A percentile compares a stretch with the other conserved stretches of the same genome.
Evolutionary conservation across 1,140 invertebrate species (phyloP).

Genomic region (Cydia splendana): DNA sequence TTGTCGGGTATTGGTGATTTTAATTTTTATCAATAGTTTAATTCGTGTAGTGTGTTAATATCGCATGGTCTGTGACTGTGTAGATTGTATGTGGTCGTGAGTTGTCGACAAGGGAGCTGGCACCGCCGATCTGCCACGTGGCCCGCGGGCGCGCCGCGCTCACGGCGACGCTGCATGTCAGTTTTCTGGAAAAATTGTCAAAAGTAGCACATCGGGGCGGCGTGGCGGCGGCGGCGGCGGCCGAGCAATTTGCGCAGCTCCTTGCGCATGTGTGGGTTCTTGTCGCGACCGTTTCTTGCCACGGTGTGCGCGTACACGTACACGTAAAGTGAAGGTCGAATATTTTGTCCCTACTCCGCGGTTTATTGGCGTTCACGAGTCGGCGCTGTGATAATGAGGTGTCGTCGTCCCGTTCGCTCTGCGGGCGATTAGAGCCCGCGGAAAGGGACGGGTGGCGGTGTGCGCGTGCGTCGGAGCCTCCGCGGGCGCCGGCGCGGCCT

Average conservation of each 20-base stretch:
- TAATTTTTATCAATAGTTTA: not conserved
- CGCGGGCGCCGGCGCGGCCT: slow-evolving; percentile 73
- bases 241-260: slow-evolving; percentile 65
- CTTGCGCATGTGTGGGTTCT: slow-evolving; percentile 45
- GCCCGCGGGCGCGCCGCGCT: slow-evolving; percentile 53
- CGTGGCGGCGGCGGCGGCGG: slow-evolving; percentile 51
- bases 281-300: slow-evolving; percentile 32
- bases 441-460: slow-evolving; percentile 62
- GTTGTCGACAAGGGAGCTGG: slow-evolving; percentile 33
- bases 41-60: not conserved
- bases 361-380: slow-evolving; percentile 78
- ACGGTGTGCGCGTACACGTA: slow-evolving; percentile 63
- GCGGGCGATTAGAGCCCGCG: slow-evolving; percentile 30
- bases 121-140: slow-evolving; percentile 51
- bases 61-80: slow-evolving; percentile 13
- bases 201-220: slow-evolving; percentile 70
- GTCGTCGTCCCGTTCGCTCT: slow-evolving; percentile 65
- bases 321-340: slow-evolving; percentile 73
- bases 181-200: slow-evolving; percentile 79
- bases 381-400: slow-evolving; percentile 71
- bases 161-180: slow-evolving; percentile 68
- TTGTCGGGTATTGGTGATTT: not conserved
- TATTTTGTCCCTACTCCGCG: slow-evolving; percentile 78
- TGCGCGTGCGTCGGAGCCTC: slow-evolving; percentile 71
- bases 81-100: slow-evolving; percentile 19